Percentiles rank a stretch among this genome's conserved stretches.
Conservation (phyloP, 53 echinoderm and acorn worm genomes). For the Antedon mediterranea region DNA sequence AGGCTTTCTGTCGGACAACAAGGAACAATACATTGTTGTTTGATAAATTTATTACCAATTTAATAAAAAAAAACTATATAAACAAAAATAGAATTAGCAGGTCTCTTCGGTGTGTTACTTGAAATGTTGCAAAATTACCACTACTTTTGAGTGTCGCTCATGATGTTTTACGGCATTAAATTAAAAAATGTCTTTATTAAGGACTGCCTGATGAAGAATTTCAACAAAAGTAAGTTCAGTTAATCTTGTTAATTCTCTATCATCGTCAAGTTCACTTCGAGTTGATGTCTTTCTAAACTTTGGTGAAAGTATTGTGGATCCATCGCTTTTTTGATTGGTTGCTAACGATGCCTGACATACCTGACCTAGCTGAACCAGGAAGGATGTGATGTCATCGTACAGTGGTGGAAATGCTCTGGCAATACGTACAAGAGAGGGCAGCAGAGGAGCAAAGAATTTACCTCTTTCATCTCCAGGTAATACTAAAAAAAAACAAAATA, state of each 20-base stretch:
- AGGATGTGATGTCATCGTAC: conserved; percentile 86
- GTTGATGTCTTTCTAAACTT: neutral
- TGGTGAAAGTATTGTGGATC: neutral
- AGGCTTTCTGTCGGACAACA: too few species aligned
- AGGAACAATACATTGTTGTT: too few species aligned
- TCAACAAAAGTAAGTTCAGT: neutral
- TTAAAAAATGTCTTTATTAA: neutral
- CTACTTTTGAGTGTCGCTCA: too few species aligned
- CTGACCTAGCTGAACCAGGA: conserved; percentile 68
- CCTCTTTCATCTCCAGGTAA: conserved; percentile 56
- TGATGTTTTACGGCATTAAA: too few species aligned
- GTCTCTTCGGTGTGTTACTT: too few species aligned
- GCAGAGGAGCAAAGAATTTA: conserved; percentile 69
- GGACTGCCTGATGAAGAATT: neutral
- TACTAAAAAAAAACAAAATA: conserved; percentile 16
- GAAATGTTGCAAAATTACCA: too few species aligned
- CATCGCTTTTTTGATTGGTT: conserved; percentile 23
- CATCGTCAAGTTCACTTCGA: neutral
- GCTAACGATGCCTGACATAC: conserved; percentile 60
- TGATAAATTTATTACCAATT: too few species aligned
- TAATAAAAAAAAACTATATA: too few species aligned
- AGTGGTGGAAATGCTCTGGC: conserved; percentile 89
- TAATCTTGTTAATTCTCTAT: neutral
- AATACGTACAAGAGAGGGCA: conserved; percentile 74
- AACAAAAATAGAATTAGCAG: too few species aligned